phyloP scores from a whole-genome alignment of 1,140 invertebrate species.

The Drosophila elegans region DNA sequence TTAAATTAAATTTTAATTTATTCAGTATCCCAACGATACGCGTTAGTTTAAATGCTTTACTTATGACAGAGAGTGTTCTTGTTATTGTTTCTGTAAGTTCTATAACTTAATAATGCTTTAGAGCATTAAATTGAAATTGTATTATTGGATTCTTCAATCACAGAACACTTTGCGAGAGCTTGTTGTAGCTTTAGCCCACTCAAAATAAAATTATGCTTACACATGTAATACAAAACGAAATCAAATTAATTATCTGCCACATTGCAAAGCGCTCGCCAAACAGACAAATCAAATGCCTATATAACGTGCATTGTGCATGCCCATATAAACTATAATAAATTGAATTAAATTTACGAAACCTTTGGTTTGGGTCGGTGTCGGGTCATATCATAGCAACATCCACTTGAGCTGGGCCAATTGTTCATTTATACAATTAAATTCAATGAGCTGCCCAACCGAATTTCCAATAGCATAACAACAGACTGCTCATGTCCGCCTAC shows the following conservation, averaged over 20 bases:
- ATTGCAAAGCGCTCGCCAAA: conserved; percentile 30
- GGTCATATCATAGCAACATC: conserved; percentile 22
- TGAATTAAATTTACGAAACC: conserved; percentile 57
- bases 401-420: conserved; percentile 47
- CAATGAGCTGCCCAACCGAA: conserved; percentile 45
- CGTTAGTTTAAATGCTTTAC: no score
- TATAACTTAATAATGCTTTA: neutral
- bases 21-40: no score
- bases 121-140: neutral
- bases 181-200: conserved; percentile 21
- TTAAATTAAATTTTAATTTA: no score
- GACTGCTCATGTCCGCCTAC: conserved; percentile 1
- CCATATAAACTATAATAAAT: conserved; percentile 49
- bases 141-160: conserved; percentile 10
- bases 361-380: conserved; percentile 5
- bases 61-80: no score
- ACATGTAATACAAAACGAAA: conserved; percentile 52
- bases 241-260: conserved; percentile 68
- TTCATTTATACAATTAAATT: conserved; percentile 77
- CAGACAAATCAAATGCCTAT: conserved; percentile 40
- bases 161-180: neutral
- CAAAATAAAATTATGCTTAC: conserved; percentile 36
- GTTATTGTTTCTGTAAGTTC: neutral
- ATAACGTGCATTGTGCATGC: conserved; percentile 18
- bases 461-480: conserved; percentile 24